Base-by-base conservation (phyloP, 2,888 invertebrate species). In the Rhimphoctona megacephalus region DNA sequence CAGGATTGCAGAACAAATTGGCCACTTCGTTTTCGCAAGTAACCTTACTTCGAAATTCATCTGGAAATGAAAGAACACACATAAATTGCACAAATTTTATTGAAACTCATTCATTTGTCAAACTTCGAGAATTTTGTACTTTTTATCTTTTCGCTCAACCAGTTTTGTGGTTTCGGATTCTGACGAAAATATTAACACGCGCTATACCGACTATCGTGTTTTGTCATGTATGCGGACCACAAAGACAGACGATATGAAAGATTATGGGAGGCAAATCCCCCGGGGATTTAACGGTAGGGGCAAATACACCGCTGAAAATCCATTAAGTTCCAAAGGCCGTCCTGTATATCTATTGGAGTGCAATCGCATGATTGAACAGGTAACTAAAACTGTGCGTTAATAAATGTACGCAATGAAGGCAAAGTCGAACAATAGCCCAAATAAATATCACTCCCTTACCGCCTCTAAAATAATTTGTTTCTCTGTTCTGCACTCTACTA, bases 11-110 rank as follows among this genome's bases (percentile, higher is more conserved):
- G 93, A 97, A 96, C 92, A 99, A 96, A 93, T 97, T 97, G 92
- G 99, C 96, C 91, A 97, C 96, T 92, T 98, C 98, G 93, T 98
- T 98, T 94, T 98, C 98, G 95, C 99, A 99, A 88, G 98, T 98
- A 92, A 98, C 97, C 96, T 98, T 98, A 94, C 98, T 98, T 88
- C 98, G 96, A 95, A 99, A 99, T 94, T 98, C 98, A 95, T 98
- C 99, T 99, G 96, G 95, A 95, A 85, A 87, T 86, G 30, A 87
- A 70, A 83, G 81, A 85, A 80, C 66, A 82, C 6, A 69, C 33
- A 11, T 4, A 19, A 30, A 77, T 76, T 54, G 8, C 8, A 30
- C 19, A 25, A 46, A 61, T 9, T 70, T 17, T 6, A 66, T 22
- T 17, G 30, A 57, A 46, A 69, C 22, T 22, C 9, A 66, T 36